Evolutionary conservation across 2,113 vertebrate species (phyloP).

Genomic region (Cettia cetti): DNA sequence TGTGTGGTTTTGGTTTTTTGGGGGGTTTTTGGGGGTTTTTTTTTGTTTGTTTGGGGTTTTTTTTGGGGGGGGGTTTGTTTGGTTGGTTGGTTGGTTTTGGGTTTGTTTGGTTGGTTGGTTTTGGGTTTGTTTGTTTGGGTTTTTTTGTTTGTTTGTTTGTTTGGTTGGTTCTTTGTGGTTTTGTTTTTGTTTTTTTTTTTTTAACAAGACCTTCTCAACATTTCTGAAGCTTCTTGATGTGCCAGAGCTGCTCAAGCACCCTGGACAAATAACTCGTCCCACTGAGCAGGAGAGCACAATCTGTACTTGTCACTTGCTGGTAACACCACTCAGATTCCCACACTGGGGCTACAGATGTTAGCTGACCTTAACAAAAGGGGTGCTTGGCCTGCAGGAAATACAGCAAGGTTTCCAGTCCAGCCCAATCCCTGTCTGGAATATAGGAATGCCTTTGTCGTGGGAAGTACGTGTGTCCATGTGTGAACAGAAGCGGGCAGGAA

Average conservation of each 20-base stretch:
- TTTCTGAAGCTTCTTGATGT: not conserved
- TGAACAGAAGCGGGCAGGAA: not conserved
- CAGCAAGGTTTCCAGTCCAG: not conserved
- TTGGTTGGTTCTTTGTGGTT: no score
- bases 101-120: no score
- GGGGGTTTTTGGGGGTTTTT: no score
- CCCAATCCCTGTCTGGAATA: not conserved
- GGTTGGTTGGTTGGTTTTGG: no score
- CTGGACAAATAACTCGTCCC: not conserved
- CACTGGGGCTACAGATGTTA: conserved; percentile 67
- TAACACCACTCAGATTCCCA: conserved; percentile 39
- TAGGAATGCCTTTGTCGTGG: not conserved
- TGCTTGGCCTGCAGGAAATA: conserved; percentile 45
- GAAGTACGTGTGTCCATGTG: not conserved
- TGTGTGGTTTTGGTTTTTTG: not conserved
- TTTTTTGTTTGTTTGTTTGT: no score
- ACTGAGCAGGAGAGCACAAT: not conserved
- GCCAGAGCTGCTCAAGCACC: not conserved
- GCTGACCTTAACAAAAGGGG: conserved; percentile 64
- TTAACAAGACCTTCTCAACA: not conserved
- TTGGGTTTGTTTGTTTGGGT: no score
- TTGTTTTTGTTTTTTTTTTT: not conserved
- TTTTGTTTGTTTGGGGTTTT: no score
- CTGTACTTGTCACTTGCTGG: not conserved
- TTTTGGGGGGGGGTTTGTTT: no score